Evolutionary conservation across 2,113 vertebrate genomes (phyloP).

Genomic region (Hoplias malabaricus): DNA sequence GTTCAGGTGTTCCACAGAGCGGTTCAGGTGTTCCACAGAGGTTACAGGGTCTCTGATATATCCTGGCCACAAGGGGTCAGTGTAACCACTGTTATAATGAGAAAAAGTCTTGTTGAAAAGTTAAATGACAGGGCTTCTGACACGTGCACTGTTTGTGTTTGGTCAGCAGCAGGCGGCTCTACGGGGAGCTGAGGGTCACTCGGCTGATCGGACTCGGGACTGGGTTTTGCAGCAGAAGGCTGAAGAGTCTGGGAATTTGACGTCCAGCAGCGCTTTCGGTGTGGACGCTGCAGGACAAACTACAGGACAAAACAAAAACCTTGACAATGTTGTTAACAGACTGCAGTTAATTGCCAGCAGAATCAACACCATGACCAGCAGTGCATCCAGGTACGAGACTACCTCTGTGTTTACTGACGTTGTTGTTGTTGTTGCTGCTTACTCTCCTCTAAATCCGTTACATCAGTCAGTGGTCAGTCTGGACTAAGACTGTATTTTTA

Average conservation of each 20-base stretch:
- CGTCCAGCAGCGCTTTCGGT: conserved; percentile 53
- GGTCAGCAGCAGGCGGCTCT: background rate
- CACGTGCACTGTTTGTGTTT: background rate
- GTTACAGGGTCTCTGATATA: too few species aligned
- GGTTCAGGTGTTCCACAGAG: too few species aligned
- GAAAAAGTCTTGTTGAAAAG: too few species aligned
- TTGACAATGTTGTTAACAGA: conserved; percentile 75
- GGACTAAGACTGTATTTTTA: too few species aligned
- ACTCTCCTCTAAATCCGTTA: background rate
- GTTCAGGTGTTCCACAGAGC: too few species aligned
- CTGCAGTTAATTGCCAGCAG: conserved; percentile 79
- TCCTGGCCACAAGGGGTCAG: too few species aligned
- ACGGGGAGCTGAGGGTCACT: conserved; percentile 36
- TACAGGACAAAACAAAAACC: conserved; percentile 59
- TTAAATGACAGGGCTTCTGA: too few species aligned
- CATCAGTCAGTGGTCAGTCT: background rate
- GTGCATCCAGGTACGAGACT: conserved; percentile 75
- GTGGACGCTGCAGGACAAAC: conserved; percentile 50
- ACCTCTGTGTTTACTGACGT: too few species aligned
- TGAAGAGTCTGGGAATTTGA: conserved; percentile 60
- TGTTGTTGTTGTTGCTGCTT: too few species aligned
- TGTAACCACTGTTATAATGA: too few species aligned
- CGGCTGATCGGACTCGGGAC: conserved; percentile 78
- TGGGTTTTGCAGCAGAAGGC: conserved; percentile 85
- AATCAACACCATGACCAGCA: conserved; percentile 74